Evolutionary conservation across 2,113 vertebrate species (phyloP), one percentile per base, ranked within the genome.

Genomic region (Strix aluco): DNA sequence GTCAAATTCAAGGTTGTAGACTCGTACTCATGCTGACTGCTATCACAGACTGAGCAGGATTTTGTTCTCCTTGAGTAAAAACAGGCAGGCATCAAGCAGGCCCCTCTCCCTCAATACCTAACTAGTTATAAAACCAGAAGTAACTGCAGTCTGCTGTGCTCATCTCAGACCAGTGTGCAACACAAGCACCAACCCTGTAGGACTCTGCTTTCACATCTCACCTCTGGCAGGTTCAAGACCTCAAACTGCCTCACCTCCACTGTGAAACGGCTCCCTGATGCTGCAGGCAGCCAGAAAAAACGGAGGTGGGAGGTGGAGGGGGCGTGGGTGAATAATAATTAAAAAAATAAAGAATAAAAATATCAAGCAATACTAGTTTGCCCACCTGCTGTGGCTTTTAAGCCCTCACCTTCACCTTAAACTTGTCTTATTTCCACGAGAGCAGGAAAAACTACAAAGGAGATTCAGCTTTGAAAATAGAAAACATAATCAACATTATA

Each of bases 201-300:
- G 62, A 20, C 44, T 61, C n/a, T 49, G 66, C 66, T 80, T 55
- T 65, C 78, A 65, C 14, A 61, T 5, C 81, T 78, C 71, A 36
- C 30, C 44, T 52, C 78, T 38, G 51, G 36, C 54, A 70, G 3
- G 13, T 23, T 55, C 52, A 29, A 47, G 32, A 62, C 46, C 20
- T 67, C 29, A 36, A 51, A 57, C 27, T 38, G 42, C n/a, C 51
- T 62, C 25, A 21, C 5, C 22, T 71, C 52, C 29, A 6, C 7
- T 5, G 0, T 4, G 18, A 59, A 70, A 32, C 1, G 0, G 46
- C 29, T 66, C 46, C 22, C 51, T 10, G 5, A 42, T 16, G 30
- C 47, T n/a, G 62, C 27, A 44, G 40, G 9, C 17, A 70, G 67
- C 2, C 63, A 62, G 46, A 11, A 55, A 80, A 69, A 65, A 17